A percentile compares a stretch with the other conserved stretches of the same genome.
These are phyloP conservation scores for Leucoraja ocellata DNA, from an alignment of 2,797 vertebrate genomes.

Conservation along the genomic window DNA sequence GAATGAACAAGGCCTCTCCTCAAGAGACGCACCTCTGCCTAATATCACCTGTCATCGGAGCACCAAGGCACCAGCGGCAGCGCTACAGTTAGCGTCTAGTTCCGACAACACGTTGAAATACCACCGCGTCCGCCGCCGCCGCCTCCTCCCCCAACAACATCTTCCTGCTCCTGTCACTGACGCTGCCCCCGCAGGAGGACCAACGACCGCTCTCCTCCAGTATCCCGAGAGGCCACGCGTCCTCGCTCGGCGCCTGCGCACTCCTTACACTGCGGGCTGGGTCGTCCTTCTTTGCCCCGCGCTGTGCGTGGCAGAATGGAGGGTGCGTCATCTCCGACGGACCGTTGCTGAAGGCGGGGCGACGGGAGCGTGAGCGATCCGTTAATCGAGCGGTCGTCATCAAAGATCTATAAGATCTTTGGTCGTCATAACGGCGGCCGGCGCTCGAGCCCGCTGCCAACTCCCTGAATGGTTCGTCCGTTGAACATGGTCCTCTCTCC, in stretches of 20 bases:
- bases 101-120: neutral
- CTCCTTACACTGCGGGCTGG: no score
- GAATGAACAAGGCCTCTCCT: neutral
- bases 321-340: neutral
- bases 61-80: neutral
- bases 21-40: constrained; percentile 26
- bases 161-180: constrained; percentile 2
- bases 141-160: no score
- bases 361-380: no score
- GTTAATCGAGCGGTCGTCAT: no score
- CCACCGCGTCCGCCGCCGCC: neutral
- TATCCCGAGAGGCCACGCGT: constrained; percentile 6
- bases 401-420: no score
- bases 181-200: neutral
- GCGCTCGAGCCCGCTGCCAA: no score
- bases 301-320: no score
- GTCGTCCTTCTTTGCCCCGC: no score
- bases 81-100: no score
- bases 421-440: no score
- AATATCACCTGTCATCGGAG: neutral
- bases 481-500: no score
- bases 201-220: neutral
- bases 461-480: neutral
- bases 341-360: no score
- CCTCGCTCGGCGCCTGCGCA: neutral